phyloP scores from a whole-genome alignment of 2,113 vertebrate genomes.

The Pungitius pungitius region DNA sequence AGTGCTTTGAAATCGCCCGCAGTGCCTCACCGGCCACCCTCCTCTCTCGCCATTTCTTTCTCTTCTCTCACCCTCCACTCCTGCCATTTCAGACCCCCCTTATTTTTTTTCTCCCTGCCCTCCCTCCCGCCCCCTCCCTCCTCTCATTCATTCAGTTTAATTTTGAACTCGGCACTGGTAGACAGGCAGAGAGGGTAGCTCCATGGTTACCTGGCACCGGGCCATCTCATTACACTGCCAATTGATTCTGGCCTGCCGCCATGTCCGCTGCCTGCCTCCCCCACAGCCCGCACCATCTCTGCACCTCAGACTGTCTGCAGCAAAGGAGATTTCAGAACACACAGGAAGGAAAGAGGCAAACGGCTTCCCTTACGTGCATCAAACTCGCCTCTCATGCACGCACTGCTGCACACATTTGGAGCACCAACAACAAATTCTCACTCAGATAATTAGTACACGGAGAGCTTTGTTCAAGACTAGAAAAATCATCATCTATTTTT shows the following conservation, averaged over 20 bases:
- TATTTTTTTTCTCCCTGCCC: conserved; percentile 64
- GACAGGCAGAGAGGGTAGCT: conserved; percentile 79
- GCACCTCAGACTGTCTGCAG: conserved; percentile 81
- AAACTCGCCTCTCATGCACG: conserved; percentile 38
- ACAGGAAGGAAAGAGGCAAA: conserved; percentile 63
- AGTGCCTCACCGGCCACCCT: conserved; percentile 64
- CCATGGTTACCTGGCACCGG: conserved; percentile 85
- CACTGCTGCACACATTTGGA: conserved; percentile 21
- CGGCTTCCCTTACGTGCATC: conserved; percentile 51
- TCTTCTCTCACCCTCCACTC: conserved; percentile 60
- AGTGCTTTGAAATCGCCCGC: conserved; percentile 56
- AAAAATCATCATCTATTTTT: neutral
- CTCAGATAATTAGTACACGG: neutral
- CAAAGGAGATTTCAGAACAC: conserved; percentile 73
- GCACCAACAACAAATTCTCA: conserved; percentile 22
- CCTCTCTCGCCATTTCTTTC: conserved; percentile 61
- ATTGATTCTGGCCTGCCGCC: conserved; percentile 85
- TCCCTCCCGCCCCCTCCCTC: conserved; percentile 47
- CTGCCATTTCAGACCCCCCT: conserved; percentile 67
- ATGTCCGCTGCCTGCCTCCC: conserved; percentile 76
- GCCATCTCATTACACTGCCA: conserved; percentile 87
- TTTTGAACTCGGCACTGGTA: conserved; percentile 80
- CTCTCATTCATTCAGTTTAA: conserved; percentile 81
- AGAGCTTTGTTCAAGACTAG: conserved; percentile 8
- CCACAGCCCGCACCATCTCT: conserved; percentile 71